Base-by-base conservation (phyloP, 1,140 invertebrate species). In the Bombus picipes region DNA sequence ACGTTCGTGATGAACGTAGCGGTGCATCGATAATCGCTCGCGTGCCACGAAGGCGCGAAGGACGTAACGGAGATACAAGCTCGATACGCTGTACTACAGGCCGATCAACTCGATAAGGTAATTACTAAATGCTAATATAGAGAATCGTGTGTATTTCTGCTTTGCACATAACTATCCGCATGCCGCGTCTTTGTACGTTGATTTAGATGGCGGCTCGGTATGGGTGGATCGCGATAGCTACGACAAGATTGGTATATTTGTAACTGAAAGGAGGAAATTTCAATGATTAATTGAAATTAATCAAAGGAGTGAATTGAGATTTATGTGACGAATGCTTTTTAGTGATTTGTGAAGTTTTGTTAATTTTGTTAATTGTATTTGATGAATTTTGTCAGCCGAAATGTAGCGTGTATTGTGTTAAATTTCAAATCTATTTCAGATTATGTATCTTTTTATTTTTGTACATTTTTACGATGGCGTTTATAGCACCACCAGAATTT, bases 41-140 rank as follows among this genome's bases (percentile, higher is more conserved):
- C 93, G 92, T 93, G 92, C 89, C 87, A 78, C 73, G 83, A 91
- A 93, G 91, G 91, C 90, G 92, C 91, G 89, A 93, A 93, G 91
- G 89, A 93, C 91, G 92, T 93, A 92, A 92, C 91, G 78, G 74
- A 93, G 93, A 94, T 94, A 94, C 93, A 94, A 92, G 92, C 92
- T 91, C 86, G 94, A 94, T 94, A 94, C 86, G 91, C 66, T 73
- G 86, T 78, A 91, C 84, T 93, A 93, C 93, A 93, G 92, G 88
- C 83, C 87, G 93, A 94, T 94, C 91, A 25, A 68, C 53, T 86
- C 88, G 93, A 94, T 94, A 94, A 94, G 89, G 92, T 94, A 94
- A 94, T 94, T 93, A 94, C 93, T 92, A 91, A 93, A 94, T 93
- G 92, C 92, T 94, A 93, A 94, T 93, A 93, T 79, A 82, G 72